Evolutionary conservation across 1,140 invertebrate species (phyloP).

Genomic region (Cydia pomonella): DNA sequence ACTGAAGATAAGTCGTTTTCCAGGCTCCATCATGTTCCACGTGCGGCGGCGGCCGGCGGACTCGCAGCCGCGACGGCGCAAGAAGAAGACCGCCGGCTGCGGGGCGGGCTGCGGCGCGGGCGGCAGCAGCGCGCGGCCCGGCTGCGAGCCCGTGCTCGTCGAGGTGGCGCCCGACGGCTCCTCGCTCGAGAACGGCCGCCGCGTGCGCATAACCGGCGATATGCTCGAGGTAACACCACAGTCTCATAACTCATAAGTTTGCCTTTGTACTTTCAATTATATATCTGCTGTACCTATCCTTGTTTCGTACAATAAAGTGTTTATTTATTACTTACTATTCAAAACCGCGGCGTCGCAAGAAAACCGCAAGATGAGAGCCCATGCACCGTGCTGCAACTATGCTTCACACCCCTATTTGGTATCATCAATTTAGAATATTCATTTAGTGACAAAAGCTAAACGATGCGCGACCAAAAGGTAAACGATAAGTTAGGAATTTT

Average conservation of each 20-base stretch:
- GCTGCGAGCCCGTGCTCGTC: slow-evolving; percentile 80
- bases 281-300: too few species aligned
- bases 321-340: too few species aligned
- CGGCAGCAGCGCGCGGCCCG: slow-evolving; percentile 70
- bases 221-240: slow-evolving; percentile 82
- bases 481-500: too few species aligned
- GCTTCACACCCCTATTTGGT: too few species aligned
- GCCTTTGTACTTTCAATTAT: too few species aligned
- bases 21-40: slow-evolving; percentile 97
- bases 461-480: too few species aligned
- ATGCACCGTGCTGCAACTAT: too few species aligned
- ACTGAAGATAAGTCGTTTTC: background rate
- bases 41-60: slow-evolving; percentile 93
- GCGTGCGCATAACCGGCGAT: slow-evolving; percentile 83
- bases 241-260: background rate
- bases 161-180: slow-evolving; percentile 84
- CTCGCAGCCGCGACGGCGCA: slow-evolving; percentile 92
- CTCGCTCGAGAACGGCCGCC: slow-evolving; percentile 82
- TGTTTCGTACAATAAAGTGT: too few species aligned
- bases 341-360: too few species aligned
- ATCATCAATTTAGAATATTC: too few species aligned
- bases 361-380: too few species aligned
- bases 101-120: slow-evolving; percentile 78
- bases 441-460: too few species aligned
- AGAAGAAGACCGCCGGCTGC: slow-evolving; percentile 90